Percentiles rank a stretch among this genome's conserved stretches.
Conservation (phyloP, 2,888 invertebrate genomes). For the Diaprepes abbreviatus region DNA sequence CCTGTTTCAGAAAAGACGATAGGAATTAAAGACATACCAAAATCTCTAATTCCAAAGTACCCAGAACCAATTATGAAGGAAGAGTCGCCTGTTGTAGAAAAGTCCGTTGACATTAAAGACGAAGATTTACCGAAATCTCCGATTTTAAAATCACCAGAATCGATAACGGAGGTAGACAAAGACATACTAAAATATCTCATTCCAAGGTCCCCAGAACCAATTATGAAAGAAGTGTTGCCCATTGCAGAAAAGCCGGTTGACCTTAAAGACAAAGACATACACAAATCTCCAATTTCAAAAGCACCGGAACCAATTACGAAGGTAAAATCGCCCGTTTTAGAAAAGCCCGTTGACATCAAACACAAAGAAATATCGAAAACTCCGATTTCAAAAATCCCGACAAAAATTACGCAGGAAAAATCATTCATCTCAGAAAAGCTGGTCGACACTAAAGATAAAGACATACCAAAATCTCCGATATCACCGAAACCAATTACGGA, state of each 20-base stretch:
- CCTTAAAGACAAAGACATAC: neutral
- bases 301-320: neutral
- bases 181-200: neutral
- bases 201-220: neutral
- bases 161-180: neutral
- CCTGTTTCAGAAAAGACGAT: neutral
- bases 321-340: neutral
- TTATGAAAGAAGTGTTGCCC: neutral
- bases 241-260: neutral
- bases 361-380: neutral
- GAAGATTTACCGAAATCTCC: no score
- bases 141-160: no score
- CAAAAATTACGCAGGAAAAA: neutral
- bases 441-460: neutral
- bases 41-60: neutral
- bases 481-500: neutral
- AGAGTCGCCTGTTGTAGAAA: neutral
- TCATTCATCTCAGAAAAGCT: neutral
- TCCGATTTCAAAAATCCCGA: neutral
- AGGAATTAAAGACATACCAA: neutral
- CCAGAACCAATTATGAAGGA: neutral
- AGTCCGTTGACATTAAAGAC: neutral
- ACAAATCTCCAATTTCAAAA: neutral
- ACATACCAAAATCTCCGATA: slow-evolving; percentile 29
- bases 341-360: neutral